A percentile compares a stretch with the other conserved stretches of the same genome.
Evolutionary conservation across 1,140 invertebrate genomes (phyloP).

Genomic region (Carposina sasakii): DNA sequence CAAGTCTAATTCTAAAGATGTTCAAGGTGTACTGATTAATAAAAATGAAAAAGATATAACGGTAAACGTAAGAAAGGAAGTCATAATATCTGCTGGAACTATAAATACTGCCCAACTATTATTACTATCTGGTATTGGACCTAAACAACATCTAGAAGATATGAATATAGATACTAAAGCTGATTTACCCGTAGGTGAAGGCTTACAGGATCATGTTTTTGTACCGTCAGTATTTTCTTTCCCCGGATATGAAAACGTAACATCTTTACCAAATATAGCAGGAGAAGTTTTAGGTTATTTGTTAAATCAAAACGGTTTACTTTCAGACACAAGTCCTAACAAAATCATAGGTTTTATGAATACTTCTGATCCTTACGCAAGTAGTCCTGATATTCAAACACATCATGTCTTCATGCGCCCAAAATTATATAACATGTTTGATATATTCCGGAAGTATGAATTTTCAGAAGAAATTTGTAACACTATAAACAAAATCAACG

Average conservation of each 20-base stretch:
- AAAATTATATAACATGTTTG: constrained; percentile 3
- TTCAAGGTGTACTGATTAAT: constrained; percentile 74
- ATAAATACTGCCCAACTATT: constrained; percentile 79
- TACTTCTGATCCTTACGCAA: constrained; percentile 12
- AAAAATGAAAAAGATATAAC: constrained; percentile 53
- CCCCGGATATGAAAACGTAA: background rate
- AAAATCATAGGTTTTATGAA: constrained; percentile 17
- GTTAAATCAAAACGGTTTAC: constrained; percentile 5
- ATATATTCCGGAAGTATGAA: constrained; percentile 4
- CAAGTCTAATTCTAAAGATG: constrained; percentile 56
- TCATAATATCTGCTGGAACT: constrained; percentile 77
- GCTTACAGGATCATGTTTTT: constrained; percentile 75
- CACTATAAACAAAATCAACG: constrained; percentile 20
- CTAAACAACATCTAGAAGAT: constrained; percentile 74
- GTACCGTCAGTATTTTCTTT: constrained; percentile 16
- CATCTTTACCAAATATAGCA: background rate
- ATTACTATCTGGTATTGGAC: constrained; percentile 85
- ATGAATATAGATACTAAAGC: constrained; percentile 72
- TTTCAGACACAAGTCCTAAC: background rate
- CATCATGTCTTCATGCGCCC: constrained; percentile 12
- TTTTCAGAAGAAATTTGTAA: constrained; percentile 8
- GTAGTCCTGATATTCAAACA: constrained; percentile 22
- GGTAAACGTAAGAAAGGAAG: constrained; percentile 73
- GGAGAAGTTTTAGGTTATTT: constrained; percentile 9
- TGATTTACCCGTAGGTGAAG: constrained; percentile 74